Percentiles rank a stretch among this genome's conserved stretches.
Conservation (phyloP, 2,888 invertebrate genomes). For the Heteromyza rotundicornis region DNA sequence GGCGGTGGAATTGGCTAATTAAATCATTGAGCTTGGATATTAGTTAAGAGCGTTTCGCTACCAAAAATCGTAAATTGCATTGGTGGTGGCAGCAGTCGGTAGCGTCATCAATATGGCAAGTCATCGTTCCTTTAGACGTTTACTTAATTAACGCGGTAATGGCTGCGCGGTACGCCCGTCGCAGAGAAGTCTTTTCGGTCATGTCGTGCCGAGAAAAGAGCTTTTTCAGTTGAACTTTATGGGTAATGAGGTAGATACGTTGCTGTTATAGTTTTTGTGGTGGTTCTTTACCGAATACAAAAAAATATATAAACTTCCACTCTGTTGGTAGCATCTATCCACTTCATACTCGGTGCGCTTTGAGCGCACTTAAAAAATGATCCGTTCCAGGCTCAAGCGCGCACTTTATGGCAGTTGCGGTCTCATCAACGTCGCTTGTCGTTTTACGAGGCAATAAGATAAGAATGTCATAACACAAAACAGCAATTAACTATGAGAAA, state of each 20-base stretch:
- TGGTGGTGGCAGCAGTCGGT: no score
- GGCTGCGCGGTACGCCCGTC: background rate
- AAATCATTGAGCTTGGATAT: conserved; percentile 16
- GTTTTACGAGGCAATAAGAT: conserved; percentile 45
- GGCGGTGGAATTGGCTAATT: no score
- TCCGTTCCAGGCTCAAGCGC: conserved; percentile 7
- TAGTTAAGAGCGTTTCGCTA: conserved; percentile 20
- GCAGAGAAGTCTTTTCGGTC: background rate
- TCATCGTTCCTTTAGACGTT: background rate
- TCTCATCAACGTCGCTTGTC: background rate
- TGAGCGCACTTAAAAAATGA: conserved; percentile 3
- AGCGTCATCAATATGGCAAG: background rate
- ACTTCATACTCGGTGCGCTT: background rate
- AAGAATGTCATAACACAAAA: conserved; percentile 52
- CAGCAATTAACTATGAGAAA: conserved; percentile 50
- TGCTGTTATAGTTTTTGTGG: no score
- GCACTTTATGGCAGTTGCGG: conserved; percentile 29
- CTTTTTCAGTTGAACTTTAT: no score
- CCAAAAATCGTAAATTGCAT: conserved; percentile 18
- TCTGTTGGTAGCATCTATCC: background rate
- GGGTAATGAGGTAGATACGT: no score
- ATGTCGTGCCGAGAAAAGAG: background rate
- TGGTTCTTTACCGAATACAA: no score
- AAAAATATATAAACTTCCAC: no score
- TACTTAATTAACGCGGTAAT: conserved; percentile 21